Conservation (phyloP, 2,113 vertebrate species). For the Cheilinus undulatus region DNA sequence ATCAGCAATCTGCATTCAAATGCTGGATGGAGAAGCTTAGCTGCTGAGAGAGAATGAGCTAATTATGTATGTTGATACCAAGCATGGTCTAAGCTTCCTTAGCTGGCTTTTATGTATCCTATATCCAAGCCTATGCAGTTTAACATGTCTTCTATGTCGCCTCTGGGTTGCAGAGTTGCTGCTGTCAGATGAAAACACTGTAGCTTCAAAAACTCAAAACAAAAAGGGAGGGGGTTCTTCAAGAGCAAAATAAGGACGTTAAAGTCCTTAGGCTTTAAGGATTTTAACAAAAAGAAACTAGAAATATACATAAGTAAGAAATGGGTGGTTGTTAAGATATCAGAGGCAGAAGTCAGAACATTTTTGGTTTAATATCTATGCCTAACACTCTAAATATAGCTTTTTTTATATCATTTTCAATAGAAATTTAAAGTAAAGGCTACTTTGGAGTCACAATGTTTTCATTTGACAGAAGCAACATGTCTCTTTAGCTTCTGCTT, state of each 20-base stretch:
- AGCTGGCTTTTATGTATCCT: slow-evolving; percentile 46
- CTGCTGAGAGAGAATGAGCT: slow-evolving; percentile 41
- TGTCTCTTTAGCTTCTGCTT: slow-evolving; percentile 85
- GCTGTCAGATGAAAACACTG: slow-evolving; percentile 70
- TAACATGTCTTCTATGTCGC: slow-evolving; percentile 72
- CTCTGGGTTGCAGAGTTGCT: slow-evolving; percentile 58
- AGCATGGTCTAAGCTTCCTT: slow-evolving; percentile 60
- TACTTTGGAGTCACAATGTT: slow-evolving; percentile 59
- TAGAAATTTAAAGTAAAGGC: slow-evolving; percentile 3
- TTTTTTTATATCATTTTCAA: background rate
- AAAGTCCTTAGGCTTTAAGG: background rate
- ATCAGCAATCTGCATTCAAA: slow-evolving; percentile 79
- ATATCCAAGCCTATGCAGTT: slow-evolving; percentile 67
- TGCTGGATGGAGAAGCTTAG: slow-evolving; percentile 59
- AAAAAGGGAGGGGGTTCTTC: too few species aligned
- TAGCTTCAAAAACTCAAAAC: slow-evolving; percentile 22
- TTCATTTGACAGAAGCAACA: slow-evolving; percentile 68
- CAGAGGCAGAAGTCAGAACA: slow-evolving; percentile 3
- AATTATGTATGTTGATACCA: slow-evolving; percentile 58
- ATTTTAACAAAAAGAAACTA: slow-evolving; percentile 14
- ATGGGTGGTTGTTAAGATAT: background rate
- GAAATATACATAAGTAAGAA: background rate
- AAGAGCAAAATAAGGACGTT: background rate
- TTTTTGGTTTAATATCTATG: slow-evolving; percentile 64
- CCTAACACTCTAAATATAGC: slow-evolving; percentile 18